Evolutionary conservation across 2,888 invertebrate species (phyloP).

Genomic region (Eristalis tenax): DNA sequence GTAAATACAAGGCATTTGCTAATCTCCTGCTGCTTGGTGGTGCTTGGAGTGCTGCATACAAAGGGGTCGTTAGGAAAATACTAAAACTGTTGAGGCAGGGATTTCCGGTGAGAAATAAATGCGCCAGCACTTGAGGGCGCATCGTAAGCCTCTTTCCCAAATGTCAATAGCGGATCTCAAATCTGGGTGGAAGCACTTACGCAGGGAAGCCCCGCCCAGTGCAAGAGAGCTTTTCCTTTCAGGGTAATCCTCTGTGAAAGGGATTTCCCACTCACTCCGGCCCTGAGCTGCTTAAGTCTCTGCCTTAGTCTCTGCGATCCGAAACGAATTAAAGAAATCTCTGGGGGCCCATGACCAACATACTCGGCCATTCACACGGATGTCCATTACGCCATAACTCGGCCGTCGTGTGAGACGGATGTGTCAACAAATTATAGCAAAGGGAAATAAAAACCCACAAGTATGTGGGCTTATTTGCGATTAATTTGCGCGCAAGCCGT

Average conservation of each 20-base stretch:
- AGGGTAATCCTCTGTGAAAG: conserved; percentile 28
- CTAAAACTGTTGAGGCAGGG: neutral
- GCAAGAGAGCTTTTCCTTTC: neutral
- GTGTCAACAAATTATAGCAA: conserved; percentile 25
- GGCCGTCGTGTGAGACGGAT: conserved; percentile 5
- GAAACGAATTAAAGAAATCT: neutral
- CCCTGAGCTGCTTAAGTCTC: neutral
- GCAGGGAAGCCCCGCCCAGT: neutral
- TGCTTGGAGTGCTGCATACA: conserved; percentile 13
- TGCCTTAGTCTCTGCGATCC: conserved; percentile 4
- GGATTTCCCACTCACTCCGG: neutral
- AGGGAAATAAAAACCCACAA: neutral
- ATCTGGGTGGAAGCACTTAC: neutral
- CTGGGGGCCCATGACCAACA: too few species aligned
- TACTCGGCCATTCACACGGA: neutral
- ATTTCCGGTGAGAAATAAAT: conserved; percentile 19
- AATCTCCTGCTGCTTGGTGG: conserved; percentile 38
- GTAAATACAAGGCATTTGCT: conserved; percentile 27
- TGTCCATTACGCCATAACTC: conserved; percentile 11
- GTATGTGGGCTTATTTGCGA: conserved; percentile 10
- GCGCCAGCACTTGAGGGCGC: neutral
- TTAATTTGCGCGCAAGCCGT: conserved; percentile 15
- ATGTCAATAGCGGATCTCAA: conserved; percentile 8
- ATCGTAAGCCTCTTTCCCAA: conserved; percentile 14
- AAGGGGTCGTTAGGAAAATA: conserved; percentile 11